Evolutionary conservation across 2,888 invertebrate species (phyloP).

Genomic region (Drosophila testacea): DNA sequence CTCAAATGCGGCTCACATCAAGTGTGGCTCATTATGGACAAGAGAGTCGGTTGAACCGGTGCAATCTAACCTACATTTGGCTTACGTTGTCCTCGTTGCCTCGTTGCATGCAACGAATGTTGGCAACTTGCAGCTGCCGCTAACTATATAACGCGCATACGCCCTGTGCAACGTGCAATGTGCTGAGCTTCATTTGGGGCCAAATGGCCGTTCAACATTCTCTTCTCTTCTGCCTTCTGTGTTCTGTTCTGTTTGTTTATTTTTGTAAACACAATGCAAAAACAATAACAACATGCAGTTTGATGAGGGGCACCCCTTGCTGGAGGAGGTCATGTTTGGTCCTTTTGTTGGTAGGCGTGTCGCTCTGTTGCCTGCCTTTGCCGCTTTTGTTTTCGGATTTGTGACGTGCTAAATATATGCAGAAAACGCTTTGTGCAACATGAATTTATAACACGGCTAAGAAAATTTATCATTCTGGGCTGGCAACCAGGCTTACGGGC

Average conservation of each 20-base stretch:
- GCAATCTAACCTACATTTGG: conserved; percentile 69
- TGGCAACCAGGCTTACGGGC: conserved; percentile 16
- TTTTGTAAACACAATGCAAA: conserved; percentile 54
- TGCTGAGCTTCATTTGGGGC: conserved; percentile 44
- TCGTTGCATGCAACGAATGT: conserved; percentile 7
- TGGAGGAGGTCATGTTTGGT: conserved; percentile 11
- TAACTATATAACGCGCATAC: conserved; percentile 47
- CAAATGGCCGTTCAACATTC: conserved; percentile 38
- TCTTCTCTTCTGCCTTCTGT: conserved; percentile 2
- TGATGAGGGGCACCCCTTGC: background rate
- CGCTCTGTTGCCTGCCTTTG: conserved; percentile 35
- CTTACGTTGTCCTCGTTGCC: conserved; percentile 44
- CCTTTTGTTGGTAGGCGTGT: conserved; percentile 47
- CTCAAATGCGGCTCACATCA: conserved; percentile 48
- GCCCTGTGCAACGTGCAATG: conserved; percentile 31
- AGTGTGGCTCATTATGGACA: conserved; percentile 54
- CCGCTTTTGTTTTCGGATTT: conserved; percentile 49
- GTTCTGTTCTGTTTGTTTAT: conserved; percentile 48
- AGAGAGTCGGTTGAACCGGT: conserved; percentile 26
- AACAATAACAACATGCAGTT: conserved; percentile 28
- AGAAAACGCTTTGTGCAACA: conserved; percentile 52
- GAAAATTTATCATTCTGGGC: conserved; percentile 50
- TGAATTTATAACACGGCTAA: conserved; percentile 58
- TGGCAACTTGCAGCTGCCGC: conserved; percentile 41
- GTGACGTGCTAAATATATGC: conserved; percentile 63